phyloP scores from a whole-genome alignment of 2,113 vertebrate species.

The Aphyosemion australe region DNA sequence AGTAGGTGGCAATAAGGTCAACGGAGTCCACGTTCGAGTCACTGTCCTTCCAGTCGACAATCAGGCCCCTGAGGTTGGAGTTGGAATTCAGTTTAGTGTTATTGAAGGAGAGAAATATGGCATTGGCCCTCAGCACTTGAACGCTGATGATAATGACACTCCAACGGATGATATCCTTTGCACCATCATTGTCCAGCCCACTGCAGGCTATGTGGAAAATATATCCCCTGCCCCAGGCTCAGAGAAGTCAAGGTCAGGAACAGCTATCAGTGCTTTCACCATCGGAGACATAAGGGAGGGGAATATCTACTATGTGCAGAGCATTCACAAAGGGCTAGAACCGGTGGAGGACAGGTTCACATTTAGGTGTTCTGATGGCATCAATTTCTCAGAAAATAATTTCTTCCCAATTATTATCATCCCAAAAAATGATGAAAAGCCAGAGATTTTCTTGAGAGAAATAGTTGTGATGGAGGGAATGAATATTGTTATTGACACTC shows the following conservation, averaged over 20 bases:
- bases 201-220: slow-evolving; percentile 91
- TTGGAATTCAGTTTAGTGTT: slow-evolving; percentile 84
- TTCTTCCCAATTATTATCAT: slow-evolving; percentile 88
- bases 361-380: slow-evolving; percentile 93
- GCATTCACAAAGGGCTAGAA: slow-evolving; percentile 90
- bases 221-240: slow-evolving; percentile 95
- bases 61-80: slow-evolving; percentile 84
- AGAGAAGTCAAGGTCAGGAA: slow-evolving; percentile 91
- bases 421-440: slow-evolving; percentile 91
- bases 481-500: slow-evolving; percentile 88
- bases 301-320: slow-evolving; percentile 91
- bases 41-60: slow-evolving; percentile 92
- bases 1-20: slow-evolving; percentile 82
- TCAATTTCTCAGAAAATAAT: slow-evolving; percentile 88
- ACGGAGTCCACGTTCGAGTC: slow-evolving; percentile 84
- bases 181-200: slow-evolving; percentile 88
- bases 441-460: slow-evolving; percentile 87
- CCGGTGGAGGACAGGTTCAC: slow-evolving; percentile 90
- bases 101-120: slow-evolving; percentile 84
- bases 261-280: slow-evolving; percentile 90
- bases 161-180: slow-evolving; percentile 89
- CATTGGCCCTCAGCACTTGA: slow-evolving; percentile 82
- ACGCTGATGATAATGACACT: slow-evolving; percentile 86
- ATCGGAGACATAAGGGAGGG: slow-evolving; percentile 86
- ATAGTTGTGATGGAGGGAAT: slow-evolving; percentile 95